phyloP scores from a whole-genome alignment of 2,797 vertebrate species.

The Labroides dimidiatus region DNA sequence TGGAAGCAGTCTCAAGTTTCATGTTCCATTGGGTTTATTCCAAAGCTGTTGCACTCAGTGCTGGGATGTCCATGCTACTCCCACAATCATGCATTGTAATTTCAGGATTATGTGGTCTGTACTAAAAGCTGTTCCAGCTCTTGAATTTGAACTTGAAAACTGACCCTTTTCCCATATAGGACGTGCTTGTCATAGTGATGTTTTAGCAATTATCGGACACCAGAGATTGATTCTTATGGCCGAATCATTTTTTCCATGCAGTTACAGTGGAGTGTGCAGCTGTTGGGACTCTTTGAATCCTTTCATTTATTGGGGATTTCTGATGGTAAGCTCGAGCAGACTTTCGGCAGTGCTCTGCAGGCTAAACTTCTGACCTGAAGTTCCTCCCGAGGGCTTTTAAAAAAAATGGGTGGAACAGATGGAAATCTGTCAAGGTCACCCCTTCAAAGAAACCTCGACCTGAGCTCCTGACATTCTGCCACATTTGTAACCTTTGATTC shows the following conservation, averaged over 20 bases:
- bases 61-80: background rate
- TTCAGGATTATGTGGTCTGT: background rate
- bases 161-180: conserved; percentile 13
- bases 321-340: conserved; percentile 44
- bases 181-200: conserved; percentile 14
- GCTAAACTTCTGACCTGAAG: conserved; percentile 37
- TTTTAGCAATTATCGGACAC: conserved; percentile 12
- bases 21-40: background rate
- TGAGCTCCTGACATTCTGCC: conserved; percentile 22
- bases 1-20: background rate
- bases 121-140: background rate
- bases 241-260: conserved; percentile 36
- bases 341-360: conserved; percentile 25
- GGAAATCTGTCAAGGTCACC: conserved; percentile 25
- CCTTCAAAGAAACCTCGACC: conserved; percentile 27
- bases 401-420: conserved; percentile 53
- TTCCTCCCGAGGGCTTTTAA: conserved; percentile 38
- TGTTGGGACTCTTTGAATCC: conserved; percentile 39
- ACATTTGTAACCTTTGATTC: conserved; percentile 37
- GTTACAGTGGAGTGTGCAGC: conserved; percentile 35
- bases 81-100: background rate
- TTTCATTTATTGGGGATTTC: conserved; percentile 70
- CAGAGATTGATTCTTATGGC: background rate
- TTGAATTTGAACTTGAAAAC: conserved; percentile 8
- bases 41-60: background rate